Base-by-base conservation (phyloP, 2,888 invertebrate genomes). In the Polymixis lichenea region DNA sequence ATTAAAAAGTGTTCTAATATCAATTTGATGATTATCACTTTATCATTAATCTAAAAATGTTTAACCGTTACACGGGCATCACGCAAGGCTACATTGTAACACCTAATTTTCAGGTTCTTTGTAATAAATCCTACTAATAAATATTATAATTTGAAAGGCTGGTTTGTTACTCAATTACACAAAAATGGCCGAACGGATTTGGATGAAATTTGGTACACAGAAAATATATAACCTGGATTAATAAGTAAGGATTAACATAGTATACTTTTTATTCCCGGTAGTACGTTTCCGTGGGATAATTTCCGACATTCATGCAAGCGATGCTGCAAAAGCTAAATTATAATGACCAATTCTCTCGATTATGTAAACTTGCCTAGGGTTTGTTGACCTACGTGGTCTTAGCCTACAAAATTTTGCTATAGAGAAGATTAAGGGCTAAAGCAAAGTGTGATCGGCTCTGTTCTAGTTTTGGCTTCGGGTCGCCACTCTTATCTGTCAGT, bases 401-500 rank as follows among this genome's bases (percentile, higher is more conserved):
- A 74, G 76, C 49, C 56, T 58, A 55, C 72, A 68, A 75, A 80
- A 78, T 77, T 80, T 84, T 78, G 77, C 81, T 83, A 84, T 80
- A 51, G 32, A 70, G 76, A 61, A 66, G 81, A 88, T 87, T 87
- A 85, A 77, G 71, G 80, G 72, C 75, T 82, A 70, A 72, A 72
- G 56, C 61, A 51, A 85, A 86, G 65, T 86, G 79, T 84, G 86
- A 86, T 82, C 53, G 76, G 32, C 74, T 64, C 65, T 77, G 79
- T 72, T 55, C 77, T 72, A 86, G 71, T 78, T 86, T 86, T 65
- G 58, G 74, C 60, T 77, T 77, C 51, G 22, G 72, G 74, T 68
- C 71, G 43, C 38, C 51, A 60, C 65, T 72, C 28, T 83, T 80
- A 83, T 69, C 58, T 77, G 60, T 74, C 68, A 74, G 65, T 60